Evolutionary conservation across 1,140 invertebrate genomes (phyloP), one percentile per base, ranked within the genome.

Genomic region (Xylocopa sonorina): DNA sequence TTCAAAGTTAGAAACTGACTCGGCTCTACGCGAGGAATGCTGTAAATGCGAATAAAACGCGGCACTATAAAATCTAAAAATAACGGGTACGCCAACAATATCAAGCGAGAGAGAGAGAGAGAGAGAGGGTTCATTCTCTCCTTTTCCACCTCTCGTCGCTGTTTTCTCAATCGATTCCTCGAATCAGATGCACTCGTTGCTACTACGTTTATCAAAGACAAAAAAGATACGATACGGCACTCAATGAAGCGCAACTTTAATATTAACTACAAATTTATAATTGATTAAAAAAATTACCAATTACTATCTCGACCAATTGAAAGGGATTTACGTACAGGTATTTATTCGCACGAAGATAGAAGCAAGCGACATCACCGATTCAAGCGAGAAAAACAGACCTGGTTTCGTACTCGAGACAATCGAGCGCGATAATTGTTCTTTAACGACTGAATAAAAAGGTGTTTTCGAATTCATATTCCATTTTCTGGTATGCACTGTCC

Each of bases 1-100:
- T 66, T 38, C n/a, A 41, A 53, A 38, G n/a, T 51, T 53, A 4
- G 12, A 10, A 18, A n/a, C 10, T 27, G 38, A 18, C 14, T 43
- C 6, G 38, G 21, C 34, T 68, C 29, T 34, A 58, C 14, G 53
- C 51, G 24, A 29, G 18, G 38, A 71, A 71, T 38, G 21, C 3
- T 34, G 29, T 21, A 60, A 58, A 58, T 29, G 53, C 38, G 27
- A 57, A 46, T 57, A 71, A 71, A 71, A 43, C 16, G 41, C 16
- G 34, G 4, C 10, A 32, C 66, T 21, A 51, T 71, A 71, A 71
- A 71, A 24, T 18, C 38, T 46, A 71, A 46, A 58, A 71, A 71
- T 71, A 71, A 27, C 34, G 14, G 0, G 53, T 16, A 43, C 12
- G 9, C 21, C 5, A 34, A 43, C 27, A 21, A 71, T 43, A 29